Evolutionary conservation across 1,140 invertebrate genomes (phyloP).

Genomic region (Paraescarpia echinospica): DNA sequence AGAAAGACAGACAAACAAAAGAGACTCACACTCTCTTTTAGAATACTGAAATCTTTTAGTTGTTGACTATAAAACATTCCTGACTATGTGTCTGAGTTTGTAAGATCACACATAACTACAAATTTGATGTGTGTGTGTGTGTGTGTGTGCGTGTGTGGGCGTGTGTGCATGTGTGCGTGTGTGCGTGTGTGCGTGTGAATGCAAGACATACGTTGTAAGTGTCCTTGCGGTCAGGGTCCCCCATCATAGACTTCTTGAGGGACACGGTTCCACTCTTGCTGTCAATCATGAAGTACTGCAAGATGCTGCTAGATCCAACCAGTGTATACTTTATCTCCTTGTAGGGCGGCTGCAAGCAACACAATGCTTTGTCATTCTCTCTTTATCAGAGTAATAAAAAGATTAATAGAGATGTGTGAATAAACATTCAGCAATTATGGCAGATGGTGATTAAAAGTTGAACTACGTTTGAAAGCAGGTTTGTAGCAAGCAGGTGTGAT

Average conservation of each 20-base stretch:
- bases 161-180: too few species aligned
- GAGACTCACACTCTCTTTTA: too few species aligned
- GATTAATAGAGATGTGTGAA: too few species aligned
- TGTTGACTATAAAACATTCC: not conserved
- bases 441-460: too few species aligned
- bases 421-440: too few species aligned
- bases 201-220: conserved; percentile 18
- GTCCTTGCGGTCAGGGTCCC: conserved; percentile 12
- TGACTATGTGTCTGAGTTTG: not conserved
- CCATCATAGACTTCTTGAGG: conserved; percentile 60
- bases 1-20: too few species aligned
- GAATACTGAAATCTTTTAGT: not conserved
- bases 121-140: not conserved
- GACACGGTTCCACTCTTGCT: conserved; percentile 75
- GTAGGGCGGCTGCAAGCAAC: conserved; percentile 16
- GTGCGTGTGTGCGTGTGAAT: not conserved
- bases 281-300: conserved; percentile 84
- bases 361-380: not conserved
- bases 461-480: too few species aligned
- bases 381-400: not conserved
- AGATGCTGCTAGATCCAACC: conserved; percentile 71
- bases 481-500: too few species aligned
- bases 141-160: too few species aligned
- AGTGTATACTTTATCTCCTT: conserved; percentile 13
- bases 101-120: not conserved